A percentile compares a stretch with the other conserved stretches of the same genome.
Evolutionary conservation across 2,797 vertebrate genomes (phyloP).

Genomic region (Okamejei kenojei): DNA sequence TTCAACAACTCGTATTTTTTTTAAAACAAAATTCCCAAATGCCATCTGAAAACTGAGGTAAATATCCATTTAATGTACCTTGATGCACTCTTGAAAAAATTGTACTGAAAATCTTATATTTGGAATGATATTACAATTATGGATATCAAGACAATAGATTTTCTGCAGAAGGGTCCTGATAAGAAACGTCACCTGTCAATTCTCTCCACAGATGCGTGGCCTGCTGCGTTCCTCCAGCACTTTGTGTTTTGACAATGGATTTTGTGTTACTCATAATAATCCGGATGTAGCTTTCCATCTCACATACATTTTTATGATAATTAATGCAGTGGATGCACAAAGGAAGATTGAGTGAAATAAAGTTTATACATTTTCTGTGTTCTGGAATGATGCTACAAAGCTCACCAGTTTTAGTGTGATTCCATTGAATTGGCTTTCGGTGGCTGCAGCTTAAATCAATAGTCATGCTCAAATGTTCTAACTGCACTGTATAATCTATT

Average conservation of each 20-base stretch:
- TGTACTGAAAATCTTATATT: too few species aligned
- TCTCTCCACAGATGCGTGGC: too few species aligned
- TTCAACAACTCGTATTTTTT: neutral
- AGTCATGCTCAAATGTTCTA: neutral
- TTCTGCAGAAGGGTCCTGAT: neutral
- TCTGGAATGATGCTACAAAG: neutral
- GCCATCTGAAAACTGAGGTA: neutral
- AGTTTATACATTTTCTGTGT: neutral
- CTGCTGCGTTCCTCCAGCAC: too few species aligned
- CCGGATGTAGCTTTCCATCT: neutral
- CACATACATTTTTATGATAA: neutral
- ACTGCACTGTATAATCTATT: constrained; percentile 39
- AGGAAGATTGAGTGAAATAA: neutral
- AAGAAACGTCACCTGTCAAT: too few species aligned
- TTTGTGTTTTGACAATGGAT: too few species aligned
- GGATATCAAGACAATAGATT: too few species aligned
- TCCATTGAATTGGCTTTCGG: neutral
- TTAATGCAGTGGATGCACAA: too few species aligned
- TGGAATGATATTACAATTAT: too few species aligned
- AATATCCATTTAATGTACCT: neutral
- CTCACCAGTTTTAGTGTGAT: neutral
- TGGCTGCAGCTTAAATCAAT: neutral
- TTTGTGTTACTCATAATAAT: neutral
- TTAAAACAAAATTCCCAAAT: neutral
- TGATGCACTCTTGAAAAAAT: neutral